phyloP scores from a whole-genome alignment of 2,888 invertebrate genomes.

The Ptychoptera albimana region DNA sequence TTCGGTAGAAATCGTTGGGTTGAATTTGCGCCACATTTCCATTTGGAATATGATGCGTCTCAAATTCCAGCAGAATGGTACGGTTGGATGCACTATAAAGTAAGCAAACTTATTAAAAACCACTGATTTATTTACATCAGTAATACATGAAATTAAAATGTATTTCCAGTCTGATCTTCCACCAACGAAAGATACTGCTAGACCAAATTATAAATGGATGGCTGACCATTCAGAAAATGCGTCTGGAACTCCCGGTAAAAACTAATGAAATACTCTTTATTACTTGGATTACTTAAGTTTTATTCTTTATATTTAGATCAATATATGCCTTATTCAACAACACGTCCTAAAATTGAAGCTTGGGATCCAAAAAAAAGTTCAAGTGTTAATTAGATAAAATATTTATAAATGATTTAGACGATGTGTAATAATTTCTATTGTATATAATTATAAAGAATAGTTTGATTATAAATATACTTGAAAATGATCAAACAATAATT shows the following conservation, averaged over 20 bases:
- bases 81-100: constrained; percentile 94
- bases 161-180: constrained; percentile 27
- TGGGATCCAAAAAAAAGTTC: constrained; percentile 45
- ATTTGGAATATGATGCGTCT: constrained; percentile 50
- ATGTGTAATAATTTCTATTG: too few species aligned
- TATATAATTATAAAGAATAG: too few species aligned
- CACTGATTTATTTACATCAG: background rate
- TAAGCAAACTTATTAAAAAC: constrained; percentile 13
- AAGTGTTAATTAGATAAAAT: too few species aligned
- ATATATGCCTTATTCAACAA: constrained; percentile 87
- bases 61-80: constrained; percentile 95
- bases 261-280: background rate
- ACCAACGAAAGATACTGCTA: constrained; percentile 40
- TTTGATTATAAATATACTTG: too few species aligned
- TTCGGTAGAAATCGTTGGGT: constrained; percentile 92
- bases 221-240: constrained; percentile 66
- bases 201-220: constrained; percentile 80
- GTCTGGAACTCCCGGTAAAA: constrained; percentile 52
- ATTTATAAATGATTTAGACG: too few species aligned
- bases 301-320: constrained; percentile 27
- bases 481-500: too few species aligned
- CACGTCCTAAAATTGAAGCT: constrained; percentile 67
- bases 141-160: background rate
- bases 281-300: background rate
- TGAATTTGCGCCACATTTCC: constrained; percentile 59